Evolutionary conservation across 2,797 vertebrate species (phyloP).

Genomic region (Sebastes variabilis): DNA sequence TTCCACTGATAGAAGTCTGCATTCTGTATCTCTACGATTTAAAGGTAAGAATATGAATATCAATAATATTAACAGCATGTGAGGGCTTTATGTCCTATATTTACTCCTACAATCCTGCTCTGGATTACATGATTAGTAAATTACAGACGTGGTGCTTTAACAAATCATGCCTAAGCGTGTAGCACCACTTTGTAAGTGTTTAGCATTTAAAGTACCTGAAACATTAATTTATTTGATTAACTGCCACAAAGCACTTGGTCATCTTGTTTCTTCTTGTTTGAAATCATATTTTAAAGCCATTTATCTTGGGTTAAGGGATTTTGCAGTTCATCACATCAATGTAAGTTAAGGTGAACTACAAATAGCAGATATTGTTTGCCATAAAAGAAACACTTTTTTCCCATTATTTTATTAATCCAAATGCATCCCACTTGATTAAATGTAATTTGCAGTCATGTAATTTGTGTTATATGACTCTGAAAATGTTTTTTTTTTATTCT

Average conservation of each 20-base stretch:
- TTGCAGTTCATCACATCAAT: background rate
- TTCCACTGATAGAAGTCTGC: background rate
- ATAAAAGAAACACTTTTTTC: background rate
- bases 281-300: background rate
- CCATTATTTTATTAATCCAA: background rate
- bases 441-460: background rate
- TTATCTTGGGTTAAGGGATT: background rate
- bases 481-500: background rate
- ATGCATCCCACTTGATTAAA: background rate
- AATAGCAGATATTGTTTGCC: background rate
- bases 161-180: background rate
- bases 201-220: background rate
- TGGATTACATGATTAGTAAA: background rate
- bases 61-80: background rate
- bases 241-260: background rate
- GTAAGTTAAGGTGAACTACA: background rate
- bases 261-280: background rate
- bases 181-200: background rate
- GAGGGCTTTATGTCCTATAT: background rate
- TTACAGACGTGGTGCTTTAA: background rate
- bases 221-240: background rate
- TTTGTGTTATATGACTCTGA: background rate
- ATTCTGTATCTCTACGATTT: background rate
- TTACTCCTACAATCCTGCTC: background rate
- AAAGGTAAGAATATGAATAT: conserved; percentile 58